These are phyloP conservation scores for Butorides virescens DNA, from an alignment of 2,113 vertebrate genomes.

Conservation along the genomic window DNA sequence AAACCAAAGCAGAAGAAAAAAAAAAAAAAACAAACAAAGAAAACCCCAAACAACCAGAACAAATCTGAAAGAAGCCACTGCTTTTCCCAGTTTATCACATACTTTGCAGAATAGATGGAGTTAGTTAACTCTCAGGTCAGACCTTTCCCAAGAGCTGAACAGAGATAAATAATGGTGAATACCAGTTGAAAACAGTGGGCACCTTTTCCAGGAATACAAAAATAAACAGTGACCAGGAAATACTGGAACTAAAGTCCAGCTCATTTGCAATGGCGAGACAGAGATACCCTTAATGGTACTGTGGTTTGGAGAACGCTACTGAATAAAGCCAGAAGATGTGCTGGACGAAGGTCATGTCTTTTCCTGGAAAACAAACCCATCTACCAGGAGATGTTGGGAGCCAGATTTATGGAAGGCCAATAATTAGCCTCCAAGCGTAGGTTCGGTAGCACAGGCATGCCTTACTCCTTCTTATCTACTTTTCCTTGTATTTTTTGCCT, in stretches of 20 bases:
- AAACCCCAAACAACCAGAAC: neutral
- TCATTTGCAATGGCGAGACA: neutral
- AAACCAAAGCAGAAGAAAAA: neutral
- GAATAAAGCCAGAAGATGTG: neutral
- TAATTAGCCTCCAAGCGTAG: neutral
- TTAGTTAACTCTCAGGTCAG: neutral
- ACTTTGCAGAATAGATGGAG: neutral
- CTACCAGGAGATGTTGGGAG: neutral
- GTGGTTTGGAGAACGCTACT: neutral
- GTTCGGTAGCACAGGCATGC: rapidly evolving
- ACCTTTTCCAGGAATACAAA: constrained; percentile 5
- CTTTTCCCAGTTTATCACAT: neutral
- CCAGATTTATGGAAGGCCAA: neutral
- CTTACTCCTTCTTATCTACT: neutral
- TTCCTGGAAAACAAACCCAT: neutral
- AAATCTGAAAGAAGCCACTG: neutral
- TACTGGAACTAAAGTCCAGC: neutral
- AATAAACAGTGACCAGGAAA: neutral
- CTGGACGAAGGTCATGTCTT: neutral
- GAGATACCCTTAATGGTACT: neutral
- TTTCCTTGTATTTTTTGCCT: neutral
- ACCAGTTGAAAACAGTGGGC: neutral
- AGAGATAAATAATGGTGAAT: neutral
- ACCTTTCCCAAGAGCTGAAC: neutral
- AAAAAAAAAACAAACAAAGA: neutral